A percentile compares a stretch with the other conserved stretches of the same genome.
phyloP scores from a whole-genome alignment of 1,140 invertebrate genomes.

The Leptinotarsa lineolata region DNA sequence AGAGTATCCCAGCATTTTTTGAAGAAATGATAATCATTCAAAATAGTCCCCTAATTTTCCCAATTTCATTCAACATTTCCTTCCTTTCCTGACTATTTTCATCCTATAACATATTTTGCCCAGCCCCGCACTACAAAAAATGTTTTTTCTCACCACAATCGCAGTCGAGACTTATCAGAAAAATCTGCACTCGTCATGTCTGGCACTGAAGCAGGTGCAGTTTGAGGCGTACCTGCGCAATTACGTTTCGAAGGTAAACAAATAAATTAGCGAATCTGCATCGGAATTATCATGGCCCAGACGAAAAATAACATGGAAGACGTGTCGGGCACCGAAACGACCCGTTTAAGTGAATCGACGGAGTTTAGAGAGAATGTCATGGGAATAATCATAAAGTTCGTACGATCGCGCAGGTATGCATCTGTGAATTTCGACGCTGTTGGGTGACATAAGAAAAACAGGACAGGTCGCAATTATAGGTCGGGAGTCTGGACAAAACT shows the following conservation, averaged over 20 bases:
- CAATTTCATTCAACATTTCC: no score
- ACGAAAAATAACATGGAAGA: conserved; percentile 32
- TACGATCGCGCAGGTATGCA: background rate
- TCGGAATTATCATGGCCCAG: conserved; percentile 30
- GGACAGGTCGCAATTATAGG: background rate
- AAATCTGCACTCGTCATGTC: no score
- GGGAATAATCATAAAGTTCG: conserved; percentile 9
- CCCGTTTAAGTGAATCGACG: conserved; percentile 29
- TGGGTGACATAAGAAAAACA: background rate
- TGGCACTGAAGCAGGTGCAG: background rate
- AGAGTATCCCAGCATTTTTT: no score
- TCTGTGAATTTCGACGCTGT: background rate
- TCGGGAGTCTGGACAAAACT: background rate
- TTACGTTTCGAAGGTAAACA: background rate
- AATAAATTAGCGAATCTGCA: conserved; percentile 24
- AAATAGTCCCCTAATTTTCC: no score
- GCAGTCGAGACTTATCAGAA: no score
- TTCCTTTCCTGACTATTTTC: no score
- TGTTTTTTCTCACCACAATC: no score
- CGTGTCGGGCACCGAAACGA: conserved; percentile 34
- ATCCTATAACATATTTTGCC: no score
- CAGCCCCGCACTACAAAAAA: no score
- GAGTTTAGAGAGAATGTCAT: conserved; percentile 10
- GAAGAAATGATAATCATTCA: no score
- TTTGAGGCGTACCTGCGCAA: background rate